phyloP scores from a whole-genome alignment of 2,113 vertebrate species.

The Saguinus imperator region DNA sequence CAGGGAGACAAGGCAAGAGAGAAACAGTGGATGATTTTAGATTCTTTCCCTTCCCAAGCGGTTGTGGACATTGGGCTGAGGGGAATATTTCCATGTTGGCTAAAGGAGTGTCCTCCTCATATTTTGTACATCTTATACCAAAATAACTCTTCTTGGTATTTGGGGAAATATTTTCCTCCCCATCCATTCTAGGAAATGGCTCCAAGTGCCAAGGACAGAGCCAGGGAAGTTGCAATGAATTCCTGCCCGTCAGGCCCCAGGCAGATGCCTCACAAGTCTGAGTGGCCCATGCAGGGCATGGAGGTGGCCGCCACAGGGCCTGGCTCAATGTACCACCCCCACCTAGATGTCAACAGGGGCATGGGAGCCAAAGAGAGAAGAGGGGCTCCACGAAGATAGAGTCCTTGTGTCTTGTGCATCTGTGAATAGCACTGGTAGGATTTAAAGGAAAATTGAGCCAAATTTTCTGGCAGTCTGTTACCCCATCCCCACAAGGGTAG shows the following conservation, averaged over 20 bases:
- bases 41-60: slow-evolving; percentile 43
- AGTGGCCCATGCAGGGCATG: background rate
- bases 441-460: background rate
- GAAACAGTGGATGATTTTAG: background rate
- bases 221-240: slow-evolving; percentile 66
- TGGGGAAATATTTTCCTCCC: slow-evolving; percentile 60
- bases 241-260: background rate
- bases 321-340: background rate
- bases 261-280: slow-evolving; percentile 23
- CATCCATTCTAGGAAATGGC: slow-evolving; percentile 65
- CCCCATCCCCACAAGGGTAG: background rate
- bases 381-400: background rate
- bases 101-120: slow-evolving; percentile 63
- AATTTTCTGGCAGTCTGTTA: background rate
- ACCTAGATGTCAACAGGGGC: background rate
- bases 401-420: background rate
- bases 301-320: background rate
- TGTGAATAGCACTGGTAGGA: background rate
- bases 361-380: background rate
- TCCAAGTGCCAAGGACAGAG: slow-evolving; percentile 61
- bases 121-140: slow-evolving; percentile 58
- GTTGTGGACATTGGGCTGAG: background rate
- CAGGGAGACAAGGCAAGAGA: background rate
- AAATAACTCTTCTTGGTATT: slow-evolving; percentile 76
- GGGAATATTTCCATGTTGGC: slow-evolving; percentile 58